Evolutionary conservation across 2,888 invertebrate species (phyloP).

Genomic region (Hirtodrosophila duncani): DNA sequence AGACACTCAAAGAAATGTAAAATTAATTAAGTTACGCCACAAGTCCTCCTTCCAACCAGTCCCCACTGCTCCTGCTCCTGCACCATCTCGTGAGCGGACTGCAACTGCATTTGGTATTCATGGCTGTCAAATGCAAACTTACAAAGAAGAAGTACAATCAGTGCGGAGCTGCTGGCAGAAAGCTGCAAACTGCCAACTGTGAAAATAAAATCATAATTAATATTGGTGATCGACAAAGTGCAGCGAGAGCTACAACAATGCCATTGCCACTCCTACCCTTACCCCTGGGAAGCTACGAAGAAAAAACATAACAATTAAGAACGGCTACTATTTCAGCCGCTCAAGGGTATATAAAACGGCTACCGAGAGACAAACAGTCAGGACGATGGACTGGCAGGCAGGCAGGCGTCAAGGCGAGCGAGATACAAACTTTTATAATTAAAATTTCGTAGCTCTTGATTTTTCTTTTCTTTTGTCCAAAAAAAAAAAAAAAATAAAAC

Average conservation of each 20-base stretch:
- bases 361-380: slow-evolving; percentile 26
- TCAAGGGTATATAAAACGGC: too few species aligned
- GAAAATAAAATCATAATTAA: slow-evolving; percentile 63
- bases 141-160: slow-evolving; percentile 9
- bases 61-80: background rate
- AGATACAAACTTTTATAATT: slow-evolving; percentile 70
- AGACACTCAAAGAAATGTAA: slow-evolving; percentile 55
- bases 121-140: slow-evolving; percentile 20
- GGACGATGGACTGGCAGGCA: slow-evolving; percentile 7
- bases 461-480: slow-evolving; percentile 1
- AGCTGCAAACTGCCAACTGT: slow-evolving; percentile 24
- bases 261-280: slow-evolving; percentile 7
- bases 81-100: background rate
- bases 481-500: slow-evolving; percentile 25
- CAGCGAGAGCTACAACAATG: too few species aligned
- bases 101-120: slow-evolving; percentile 23
- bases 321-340: slow-evolving; percentile 28
- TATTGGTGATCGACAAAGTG: slow-evolving; percentile 59
- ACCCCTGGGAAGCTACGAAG: slow-evolving; percentile 13
- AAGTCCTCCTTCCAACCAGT: slow-evolving; percentile 36
- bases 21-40: slow-evolving; percentile 66
- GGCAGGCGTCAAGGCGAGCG: slow-evolving; percentile 48
- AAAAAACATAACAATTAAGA: slow-evolving; percentile 48
- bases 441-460: slow-evolving; percentile 57
- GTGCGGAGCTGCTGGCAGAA: slow-evolving; percentile 13